Evolutionary conservation across 2,888 invertebrate species (phyloP).

Genomic region (Apodemia duryi): DNA sequence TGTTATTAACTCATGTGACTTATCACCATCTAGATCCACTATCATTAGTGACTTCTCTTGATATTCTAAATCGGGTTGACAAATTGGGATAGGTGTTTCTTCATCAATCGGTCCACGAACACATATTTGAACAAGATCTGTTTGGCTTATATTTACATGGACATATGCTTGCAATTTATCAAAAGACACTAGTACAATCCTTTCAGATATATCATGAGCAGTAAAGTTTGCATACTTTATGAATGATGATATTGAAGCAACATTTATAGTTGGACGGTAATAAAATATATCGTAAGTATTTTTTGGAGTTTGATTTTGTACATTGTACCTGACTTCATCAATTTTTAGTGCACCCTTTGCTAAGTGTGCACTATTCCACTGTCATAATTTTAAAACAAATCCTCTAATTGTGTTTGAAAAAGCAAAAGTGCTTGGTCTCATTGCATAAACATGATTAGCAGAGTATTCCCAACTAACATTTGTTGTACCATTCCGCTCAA

Average conservation of each 20-base stretch:
- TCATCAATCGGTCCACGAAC: slow-evolving; percentile 53
- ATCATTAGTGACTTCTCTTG: slow-evolving; percentile 87
- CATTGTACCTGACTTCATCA: slow-evolving; percentile 62
- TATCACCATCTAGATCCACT: slow-evolving; percentile 86
- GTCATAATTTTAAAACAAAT: slow-evolving; percentile 91
- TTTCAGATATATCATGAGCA: slow-evolving; percentile 82
- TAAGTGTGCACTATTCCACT: slow-evolving; percentile 82
- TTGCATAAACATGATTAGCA: slow-evolving; percentile 83
- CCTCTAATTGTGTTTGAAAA: slow-evolving; percentile 83
- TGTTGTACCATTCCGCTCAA: slow-evolving; percentile 74
- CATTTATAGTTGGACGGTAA: slow-evolving; percentile 54
- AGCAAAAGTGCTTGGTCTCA: slow-evolving; percentile 84
- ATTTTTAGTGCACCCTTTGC: slow-evolving; percentile 71
- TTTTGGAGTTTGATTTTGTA: slow-evolving; percentile 69
- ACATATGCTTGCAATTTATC: slow-evolving; percentile 84
- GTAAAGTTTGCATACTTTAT: slow-evolving; percentile 70
- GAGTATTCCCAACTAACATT: slow-evolving; percentile 81
- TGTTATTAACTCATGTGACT: slow-evolving; percentile 87
- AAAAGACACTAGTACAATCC: slow-evolving; percentile 88
- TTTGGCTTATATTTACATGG: slow-evolving; percentile 88
- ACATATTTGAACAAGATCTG: slow-evolving; percentile 88
- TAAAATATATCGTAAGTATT: slow-evolving; percentile 64
- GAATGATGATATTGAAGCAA: slow-evolving; percentile 63
- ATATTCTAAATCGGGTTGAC: slow-evolving; percentile 87
- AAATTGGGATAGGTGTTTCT: slow-evolving; percentile 60